Evolutionary conservation across 2,113 vertebrate genomes (phyloP).

Genomic region (Candoia aspera): DNA sequence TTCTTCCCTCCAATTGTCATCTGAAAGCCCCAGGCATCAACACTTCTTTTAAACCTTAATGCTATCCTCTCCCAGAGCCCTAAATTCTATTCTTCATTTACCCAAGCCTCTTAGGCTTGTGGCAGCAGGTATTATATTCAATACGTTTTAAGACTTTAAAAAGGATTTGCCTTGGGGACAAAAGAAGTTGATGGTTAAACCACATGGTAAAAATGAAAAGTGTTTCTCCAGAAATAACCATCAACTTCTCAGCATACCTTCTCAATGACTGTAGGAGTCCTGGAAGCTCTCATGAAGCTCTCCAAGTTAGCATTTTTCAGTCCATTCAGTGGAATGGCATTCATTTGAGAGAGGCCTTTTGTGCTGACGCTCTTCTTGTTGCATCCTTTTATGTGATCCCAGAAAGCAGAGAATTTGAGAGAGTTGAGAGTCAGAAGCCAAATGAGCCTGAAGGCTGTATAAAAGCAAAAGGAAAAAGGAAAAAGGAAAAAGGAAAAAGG

Average conservation of each 20-base stretch:
- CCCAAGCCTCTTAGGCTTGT: not conserved
- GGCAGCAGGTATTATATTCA: slow-evolving; percentile 5
- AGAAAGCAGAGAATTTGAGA: not conserved
- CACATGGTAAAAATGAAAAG: not conserved
- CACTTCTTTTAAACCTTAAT: not conserved
- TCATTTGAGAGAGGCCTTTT: accelerated
- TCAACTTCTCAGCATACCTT: not conserved
- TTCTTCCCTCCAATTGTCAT: not conserved
- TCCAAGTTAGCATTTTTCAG: not conserved
- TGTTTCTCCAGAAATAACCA: not conserved
- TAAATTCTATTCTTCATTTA: not conserved
- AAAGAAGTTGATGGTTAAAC: not conserved
- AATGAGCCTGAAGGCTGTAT: not conserved
- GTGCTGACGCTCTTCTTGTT: not conserved
- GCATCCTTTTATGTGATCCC: not conserved
- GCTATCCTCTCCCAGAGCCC: not conserved
- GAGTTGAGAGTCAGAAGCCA: not conserved
- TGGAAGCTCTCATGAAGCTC: accelerated
- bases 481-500: no score
- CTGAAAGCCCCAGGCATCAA: slow-evolving; percentile 21
- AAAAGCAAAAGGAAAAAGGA: no score
- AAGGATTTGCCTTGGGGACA: not conserved
- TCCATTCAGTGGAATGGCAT: not conserved
- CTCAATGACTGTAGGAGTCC: not conserved
- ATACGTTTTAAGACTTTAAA: not conserved